Base-by-base conservation (phyloP, 2,797 vertebrate genomes). In the Thalassophryne amazonica region DNA sequence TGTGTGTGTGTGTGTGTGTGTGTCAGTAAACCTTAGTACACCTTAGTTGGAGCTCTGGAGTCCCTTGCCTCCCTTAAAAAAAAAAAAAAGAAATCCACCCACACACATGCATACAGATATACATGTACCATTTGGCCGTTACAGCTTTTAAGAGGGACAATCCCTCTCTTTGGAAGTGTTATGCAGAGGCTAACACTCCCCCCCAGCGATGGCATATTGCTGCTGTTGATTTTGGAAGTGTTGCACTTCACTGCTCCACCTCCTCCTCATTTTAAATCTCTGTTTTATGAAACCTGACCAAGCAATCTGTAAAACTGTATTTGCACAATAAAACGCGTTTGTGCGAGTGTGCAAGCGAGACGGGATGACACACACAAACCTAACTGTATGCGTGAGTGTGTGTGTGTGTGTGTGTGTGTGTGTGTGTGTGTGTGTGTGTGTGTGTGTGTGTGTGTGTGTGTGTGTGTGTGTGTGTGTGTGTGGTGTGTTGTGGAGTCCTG, bases 151-250 rank as follows among this genome's bases (percentile, higher is more conserved):
- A 73, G 65, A 66, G 57, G 66, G 76, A 66, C 73, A 85, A 66
- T 60, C 67, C 72, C 74, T 85, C 83, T 84, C 84, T 82, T 68
- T 82, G 83, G 80, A 81, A 77, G 78, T 84, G 73, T 68, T 70
- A 86, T 34, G 58, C 61, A 69, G 82, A 84, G 84, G 85, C 74
- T 68, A 85, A 73, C 79, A 66, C 71, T 63, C 59, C 76, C 81
- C 67, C 56, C 65, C 58, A 69, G 75, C 65, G 0, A 60, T 65
- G 51, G 53, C 55, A 70, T 68, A 62, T 63, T 65, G 66, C 73
- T 76, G 69, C 66, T 83, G 67, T 73, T 82, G 73, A 69, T 82
- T 78, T 75, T 76, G 31, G 54, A 80, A 71, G 66, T 57, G 56
- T 43, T 40, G 25, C 48, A 32, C 47, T 35, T 53, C 25, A n/a